Percentiles rank a stretch among this genome's conserved stretches.
Conservation (phyloP, 2,797 vertebrate species). For the Gadopsis marmoratus region DNA sequence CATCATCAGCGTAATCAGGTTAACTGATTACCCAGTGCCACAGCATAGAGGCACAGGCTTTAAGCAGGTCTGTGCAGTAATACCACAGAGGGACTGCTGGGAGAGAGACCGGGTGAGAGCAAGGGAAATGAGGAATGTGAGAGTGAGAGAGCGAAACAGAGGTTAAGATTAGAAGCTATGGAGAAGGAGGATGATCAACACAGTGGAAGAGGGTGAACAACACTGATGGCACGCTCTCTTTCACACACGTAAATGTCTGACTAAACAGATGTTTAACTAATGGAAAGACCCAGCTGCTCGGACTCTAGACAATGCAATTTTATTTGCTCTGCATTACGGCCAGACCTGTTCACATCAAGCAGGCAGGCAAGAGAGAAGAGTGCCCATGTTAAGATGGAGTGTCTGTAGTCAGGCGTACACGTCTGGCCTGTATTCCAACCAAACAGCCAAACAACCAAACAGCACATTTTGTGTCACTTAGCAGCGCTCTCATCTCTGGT, state of each 20-base stretch:
- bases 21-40: slow-evolving; percentile 81
- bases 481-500: not conserved
- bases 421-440: not conserved
- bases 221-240: not conserved
- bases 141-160: slow-evolving; percentile 4
- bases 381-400: not conserved
- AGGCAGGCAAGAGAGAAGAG: slow-evolving; percentile 17
- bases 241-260: slow-evolving; percentile 23
- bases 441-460: slow-evolving; percentile 1
- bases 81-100: slow-evolving; percentile 50
- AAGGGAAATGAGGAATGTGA: not conserved
- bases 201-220: slow-evolving; percentile 14
- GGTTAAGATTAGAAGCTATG: slow-evolving; percentile 16
- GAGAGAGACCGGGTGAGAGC: slow-evolving; percentile 31
- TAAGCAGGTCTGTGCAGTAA: slow-evolving; percentile 74
- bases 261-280: slow-evolving; percentile 68
- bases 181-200: slow-evolving; percentile 32
- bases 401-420: not conserved
- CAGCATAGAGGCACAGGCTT: slow-evolving; percentile 72
- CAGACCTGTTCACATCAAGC: slow-evolving; percentile 59
- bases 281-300: slow-evolving; percentile 55
- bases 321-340: slow-evolving; percentile 51
- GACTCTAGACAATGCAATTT: slow-evolving; percentile 46
- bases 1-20: slow-evolving; percentile 85
- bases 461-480: not conserved